Conservation (phyloP, 2,113 vertebrate species). For the Zosterops lateralis region DNA sequence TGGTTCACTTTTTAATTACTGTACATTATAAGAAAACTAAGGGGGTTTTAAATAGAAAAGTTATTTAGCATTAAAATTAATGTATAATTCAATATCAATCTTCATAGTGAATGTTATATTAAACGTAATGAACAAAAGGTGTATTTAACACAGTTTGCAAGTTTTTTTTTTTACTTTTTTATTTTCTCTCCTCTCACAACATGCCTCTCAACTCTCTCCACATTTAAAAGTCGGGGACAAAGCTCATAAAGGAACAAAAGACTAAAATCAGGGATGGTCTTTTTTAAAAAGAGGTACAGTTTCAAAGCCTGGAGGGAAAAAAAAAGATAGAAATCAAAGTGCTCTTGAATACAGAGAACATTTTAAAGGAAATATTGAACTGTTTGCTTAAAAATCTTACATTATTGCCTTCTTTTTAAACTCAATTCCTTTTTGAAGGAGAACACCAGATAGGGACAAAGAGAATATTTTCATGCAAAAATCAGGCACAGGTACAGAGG, state of each 20-base stretch:
- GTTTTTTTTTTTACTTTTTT: constrained; percentile 65
- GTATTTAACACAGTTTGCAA: constrained; percentile 82
- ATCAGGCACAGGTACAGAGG: constrained; percentile 82
- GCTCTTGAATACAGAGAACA: constrained; percentile 84
- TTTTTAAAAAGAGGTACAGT: constrained; percentile 79
- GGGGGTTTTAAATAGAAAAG: constrained; percentile 68
- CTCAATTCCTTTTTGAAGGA: constrained; percentile 83
- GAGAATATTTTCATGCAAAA: constrained; percentile 87
- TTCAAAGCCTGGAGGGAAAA: constrained; percentile 77
- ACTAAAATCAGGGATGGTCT: constrained; percentile 81
- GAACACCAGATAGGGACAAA: constrained; percentile 83
- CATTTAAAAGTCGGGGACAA: constrained; percentile 80
- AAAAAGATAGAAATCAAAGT: constrained; percentile 83
- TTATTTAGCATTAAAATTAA: constrained; percentile 81
- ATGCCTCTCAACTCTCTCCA: constrained; percentile 76
- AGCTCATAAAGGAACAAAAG: constrained; percentile 85
- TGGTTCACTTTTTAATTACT: constrained; percentile 81
- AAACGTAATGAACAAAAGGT: constrained; percentile 82
- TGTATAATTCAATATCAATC: constrained; percentile 74
- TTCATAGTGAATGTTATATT: constrained; percentile 78
- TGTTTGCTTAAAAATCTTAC: constrained; percentile 86
- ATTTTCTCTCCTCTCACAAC: constrained; percentile 79
- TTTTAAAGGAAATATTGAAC: constrained; percentile 86
- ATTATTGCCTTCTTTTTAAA: constrained; percentile 86
- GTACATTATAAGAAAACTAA: constrained; percentile 78